Conservation (phyloP, 2,113 vertebrate genomes). For the Zootoca vivipara region DNA sequence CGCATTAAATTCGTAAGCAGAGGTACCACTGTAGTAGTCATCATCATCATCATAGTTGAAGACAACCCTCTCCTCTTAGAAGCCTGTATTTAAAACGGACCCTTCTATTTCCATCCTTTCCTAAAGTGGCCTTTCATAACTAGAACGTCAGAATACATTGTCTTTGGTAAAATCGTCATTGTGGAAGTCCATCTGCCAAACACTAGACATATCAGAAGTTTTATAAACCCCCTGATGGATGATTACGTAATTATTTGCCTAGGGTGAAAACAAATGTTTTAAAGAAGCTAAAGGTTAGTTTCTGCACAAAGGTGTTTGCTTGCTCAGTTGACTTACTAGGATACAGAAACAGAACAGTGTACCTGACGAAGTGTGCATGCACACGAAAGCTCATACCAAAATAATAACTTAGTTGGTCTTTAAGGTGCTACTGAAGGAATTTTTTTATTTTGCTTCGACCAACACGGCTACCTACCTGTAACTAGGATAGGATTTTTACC, state of each 20-base stretch:
- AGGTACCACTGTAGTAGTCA: too few species aligned
- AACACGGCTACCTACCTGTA: too few species aligned
- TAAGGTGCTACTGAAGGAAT: too few species aligned
- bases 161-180: not conserved
- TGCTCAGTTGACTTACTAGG: not conserved
- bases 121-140: not conserved
- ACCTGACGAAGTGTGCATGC: too few species aligned
- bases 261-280: not conserved
- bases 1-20: too few species aligned
- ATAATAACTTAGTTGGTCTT: too few species aligned
- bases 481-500: too few species aligned
- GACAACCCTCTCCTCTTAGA: not conserved
- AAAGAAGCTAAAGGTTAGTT: constrained; percentile 15
- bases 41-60: too few species aligned
- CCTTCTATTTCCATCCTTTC: not conserved
- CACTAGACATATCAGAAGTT: not conserved
- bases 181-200: not conserved
- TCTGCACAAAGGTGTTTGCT: not conserved
- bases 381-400: too few species aligned
- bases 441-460: too few species aligned
- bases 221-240: not conserved
- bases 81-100: not conserved
- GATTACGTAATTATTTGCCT: not conserved
- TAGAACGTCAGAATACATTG: not conserved
- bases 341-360: too few species aligned